These are phyloP conservation scores for Pao palembangensis DNA, from an alignment of 2,113 vertebrate species.

Conservation along the genomic window DNA sequence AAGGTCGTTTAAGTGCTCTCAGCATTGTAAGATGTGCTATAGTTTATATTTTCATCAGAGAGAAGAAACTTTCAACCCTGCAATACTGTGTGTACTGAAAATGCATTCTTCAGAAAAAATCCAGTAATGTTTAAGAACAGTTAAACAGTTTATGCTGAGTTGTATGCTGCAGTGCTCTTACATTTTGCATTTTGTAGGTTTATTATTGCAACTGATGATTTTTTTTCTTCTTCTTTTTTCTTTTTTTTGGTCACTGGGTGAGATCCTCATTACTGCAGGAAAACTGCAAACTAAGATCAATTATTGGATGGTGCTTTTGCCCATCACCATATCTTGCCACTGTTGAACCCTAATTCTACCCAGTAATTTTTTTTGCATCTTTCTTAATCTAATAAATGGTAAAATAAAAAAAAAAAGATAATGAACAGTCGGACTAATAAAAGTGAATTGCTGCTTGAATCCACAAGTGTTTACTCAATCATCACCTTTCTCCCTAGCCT, in stretches of 20 bases:
- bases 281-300: too few relatives aligned
- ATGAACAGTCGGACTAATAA: background rate
- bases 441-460: slow-evolving; percentile 11
- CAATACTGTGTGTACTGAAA: background rate
- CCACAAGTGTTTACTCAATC: slow-evolving; percentile 25
- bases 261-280: too few relatives aligned
- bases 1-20: slow-evolving; percentile 24
- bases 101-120: background rate
- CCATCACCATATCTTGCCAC: too few relatives aligned
- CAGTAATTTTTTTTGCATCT: too few relatives aligned
- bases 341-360: too few relatives aligned
- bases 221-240: background rate
- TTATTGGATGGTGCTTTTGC: too few relatives aligned
- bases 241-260: too few relatives aligned
- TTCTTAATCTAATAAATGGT: background rate
- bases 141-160: background rate
- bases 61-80: slow-evolving; percentile 15
- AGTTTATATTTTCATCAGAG: slow-evolving; percentile 7
- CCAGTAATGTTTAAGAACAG: background rate
- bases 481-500: slow-evolving; percentile 16
- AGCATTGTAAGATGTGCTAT: slow-evolving; percentile 17
- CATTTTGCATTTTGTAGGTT: background rate
- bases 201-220: background rate
- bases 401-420: background rate
- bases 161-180: background rate